Evolutionary conservation across 2,797 vertebrate genomes (phyloP), one percentile per base, ranked within the genome.

Genomic region (Acanthornis magna): DNA sequence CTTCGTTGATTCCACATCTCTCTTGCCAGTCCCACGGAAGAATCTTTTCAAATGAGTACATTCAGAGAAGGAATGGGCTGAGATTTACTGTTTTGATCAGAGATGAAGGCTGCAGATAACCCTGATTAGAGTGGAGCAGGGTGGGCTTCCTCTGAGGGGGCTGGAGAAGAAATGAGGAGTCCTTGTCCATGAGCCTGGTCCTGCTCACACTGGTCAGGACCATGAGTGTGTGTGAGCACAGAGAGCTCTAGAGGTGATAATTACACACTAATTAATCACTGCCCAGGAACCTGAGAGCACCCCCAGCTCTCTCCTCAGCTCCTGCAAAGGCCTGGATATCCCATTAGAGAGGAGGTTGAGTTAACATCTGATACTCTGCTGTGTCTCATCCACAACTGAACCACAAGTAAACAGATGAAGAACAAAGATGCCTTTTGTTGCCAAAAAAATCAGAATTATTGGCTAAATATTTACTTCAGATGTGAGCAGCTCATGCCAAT

Each of bases 381-480:
- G 8, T 26, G 27, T 62, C 54, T 57, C 68, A 54, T 25, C 27
- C 62, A 45, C 45, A 76, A 43, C 9, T 83, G 65, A 89, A 87
- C 13, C 66, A 63, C 54, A 65, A 91, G 6, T 12, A 48, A 89
- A 43, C 26, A 58, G 38, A 55, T 40, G 38, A 92, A 60, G 60
- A 89, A 80, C 36, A 75, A 85, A 89, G 75, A 68, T 65, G 30
- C 10, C 18, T 80, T 82, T 60, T 72, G 38, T 72, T 91, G 81
- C 40, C 14, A 84, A 61, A 72, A 48, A 54, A 47, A 29, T 29
- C 61, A 9, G 32, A 92, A 77, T 62, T 83, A 82, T 88, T 92
- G 68, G 57, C 42, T 77, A 93, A 96, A 92, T 95, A 91, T 95
- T 93, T 96, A 77, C 76, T 85, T 36, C 77, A 80, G 57, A 89